phyloP scores from a whole-genome alignment of 2,113 vertebrate species.

The Conger conger region DNA sequence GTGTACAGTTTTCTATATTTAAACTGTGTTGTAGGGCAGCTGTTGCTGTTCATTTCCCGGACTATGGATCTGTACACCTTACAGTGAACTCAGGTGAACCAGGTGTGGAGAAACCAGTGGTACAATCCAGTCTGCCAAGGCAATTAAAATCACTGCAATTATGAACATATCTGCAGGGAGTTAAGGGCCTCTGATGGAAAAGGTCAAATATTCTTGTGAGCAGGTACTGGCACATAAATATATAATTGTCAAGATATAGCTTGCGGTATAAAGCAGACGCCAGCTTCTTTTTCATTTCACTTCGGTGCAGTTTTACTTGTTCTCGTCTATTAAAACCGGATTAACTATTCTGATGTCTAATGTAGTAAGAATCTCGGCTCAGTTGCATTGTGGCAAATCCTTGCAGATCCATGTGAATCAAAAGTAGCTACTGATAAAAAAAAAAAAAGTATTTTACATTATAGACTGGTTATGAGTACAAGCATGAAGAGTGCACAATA shows the following conservation, averaged over 20 bases:
- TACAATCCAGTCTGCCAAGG: slow-evolving; percentile 42
- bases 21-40: slow-evolving; percentile 29
- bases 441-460: too few species aligned
- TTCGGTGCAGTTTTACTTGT: neutral
- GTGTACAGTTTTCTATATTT: neutral
- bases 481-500: neutral
- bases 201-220: slow-evolving; percentile 33
- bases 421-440: neutral
- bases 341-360: neutral
- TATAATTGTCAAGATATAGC: neutral
- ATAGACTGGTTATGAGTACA: neutral
- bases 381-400: neutral
- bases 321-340: neutral
- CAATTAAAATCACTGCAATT: slow-evolving; percentile 57
- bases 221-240: neutral
- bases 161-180: slow-evolving; percentile 48
- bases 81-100: neutral
- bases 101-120: slow-evolving; percentile 22
- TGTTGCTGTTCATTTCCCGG: slow-evolving; percentile 43
- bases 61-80: neutral
- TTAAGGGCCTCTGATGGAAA: slow-evolving; percentile 21
- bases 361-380: neutral
- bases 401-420: neutral
- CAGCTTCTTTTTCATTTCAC: neutral
- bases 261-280: neutral